Conservation (phyloP, 1,140 invertebrate species). For the Propsilocerus akamusi region DNA sequence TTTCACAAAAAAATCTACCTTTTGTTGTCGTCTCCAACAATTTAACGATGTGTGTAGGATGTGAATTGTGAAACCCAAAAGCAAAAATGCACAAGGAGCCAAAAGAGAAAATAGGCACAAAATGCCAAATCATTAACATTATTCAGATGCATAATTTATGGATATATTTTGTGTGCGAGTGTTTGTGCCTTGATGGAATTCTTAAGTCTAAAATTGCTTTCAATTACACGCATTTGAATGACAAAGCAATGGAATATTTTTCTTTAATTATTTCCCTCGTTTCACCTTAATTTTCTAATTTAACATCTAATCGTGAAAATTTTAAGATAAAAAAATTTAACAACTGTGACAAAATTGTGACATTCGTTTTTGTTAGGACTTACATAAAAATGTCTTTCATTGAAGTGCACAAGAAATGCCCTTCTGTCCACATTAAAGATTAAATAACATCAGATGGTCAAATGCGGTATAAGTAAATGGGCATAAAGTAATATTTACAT, state of each 20-base stretch:
- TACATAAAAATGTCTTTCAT: not conserved
- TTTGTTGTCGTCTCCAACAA: not conserved
- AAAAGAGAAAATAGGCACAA: not conserved
- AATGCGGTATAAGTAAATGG: not conserved
- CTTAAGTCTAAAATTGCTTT: not conserved
- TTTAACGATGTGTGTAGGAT: not conserved
- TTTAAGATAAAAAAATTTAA: no score
- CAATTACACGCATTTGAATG: constrained; percentile 2
- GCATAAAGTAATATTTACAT: not conserved
- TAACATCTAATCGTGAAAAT: not conserved
- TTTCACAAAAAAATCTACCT: not conserved
- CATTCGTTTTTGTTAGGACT: no score
- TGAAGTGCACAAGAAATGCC: not conserved
- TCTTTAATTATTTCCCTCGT: not conserved
- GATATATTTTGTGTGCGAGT: not conserved
- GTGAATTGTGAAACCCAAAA: not conserved
- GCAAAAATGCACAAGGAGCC: not conserved
- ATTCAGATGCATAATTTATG: constrained; percentile 4
- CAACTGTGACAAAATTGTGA: no score
- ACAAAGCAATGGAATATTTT: not conserved
- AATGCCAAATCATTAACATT: constrained; percentile 3
- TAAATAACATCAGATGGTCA: constrained; percentile 2
- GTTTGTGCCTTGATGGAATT: not conserved
- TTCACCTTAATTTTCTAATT: not conserved
- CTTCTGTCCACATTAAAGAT: not conserved